Evolutionary conservation across 1,140 invertebrate genomes (phyloP).

Genomic region (Micrasema longulum): DNA sequence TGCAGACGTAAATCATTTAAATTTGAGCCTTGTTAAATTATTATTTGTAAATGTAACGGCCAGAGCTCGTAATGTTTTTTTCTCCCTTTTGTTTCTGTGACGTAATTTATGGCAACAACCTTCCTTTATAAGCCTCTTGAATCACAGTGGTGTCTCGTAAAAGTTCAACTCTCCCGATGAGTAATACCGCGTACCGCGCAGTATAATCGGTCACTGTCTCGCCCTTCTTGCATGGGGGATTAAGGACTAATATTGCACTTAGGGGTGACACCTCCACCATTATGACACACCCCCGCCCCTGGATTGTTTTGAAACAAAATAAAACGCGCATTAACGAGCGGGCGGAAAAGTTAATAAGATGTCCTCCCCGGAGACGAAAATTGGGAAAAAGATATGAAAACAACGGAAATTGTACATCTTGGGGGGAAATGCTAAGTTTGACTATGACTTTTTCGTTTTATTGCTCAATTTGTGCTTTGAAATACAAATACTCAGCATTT

Average conservation of each 20-base stretch:
- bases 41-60: no score
- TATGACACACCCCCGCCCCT: slow-evolving; percentile 27
- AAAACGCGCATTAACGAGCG: slow-evolving; percentile 48
- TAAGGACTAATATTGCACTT: slow-evolving; percentile 28
- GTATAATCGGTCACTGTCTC: slow-evolving; percentile 39
- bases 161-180: neutral
- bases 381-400: slow-evolving; percentile 18
- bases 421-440: no score
- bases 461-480: no score
- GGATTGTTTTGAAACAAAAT: slow-evolving; percentile 47
- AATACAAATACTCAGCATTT: no score
- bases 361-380: slow-evolving; percentile 13
- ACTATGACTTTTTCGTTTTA: no score
- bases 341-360: slow-evolving; percentile 42
- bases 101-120: slow-evolving; percentile 23
- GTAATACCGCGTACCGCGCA: slow-evolving; percentile 3
- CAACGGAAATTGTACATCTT: neutral
- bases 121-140: slow-evolving; percentile 17
- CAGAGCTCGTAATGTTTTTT: no score
- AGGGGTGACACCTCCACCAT: slow-evolving; percentile 29
- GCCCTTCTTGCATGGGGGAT: slow-evolving; percentile 13
- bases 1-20: no score
- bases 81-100: neutral
- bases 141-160: slow-evolving; percentile 9
- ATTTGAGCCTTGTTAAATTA: no score